These are phyloP conservation scores for Steatocranus sp. DNA, from an alignment of 2,797 vertebrate genomes.

Conservation along the genomic window DNA sequence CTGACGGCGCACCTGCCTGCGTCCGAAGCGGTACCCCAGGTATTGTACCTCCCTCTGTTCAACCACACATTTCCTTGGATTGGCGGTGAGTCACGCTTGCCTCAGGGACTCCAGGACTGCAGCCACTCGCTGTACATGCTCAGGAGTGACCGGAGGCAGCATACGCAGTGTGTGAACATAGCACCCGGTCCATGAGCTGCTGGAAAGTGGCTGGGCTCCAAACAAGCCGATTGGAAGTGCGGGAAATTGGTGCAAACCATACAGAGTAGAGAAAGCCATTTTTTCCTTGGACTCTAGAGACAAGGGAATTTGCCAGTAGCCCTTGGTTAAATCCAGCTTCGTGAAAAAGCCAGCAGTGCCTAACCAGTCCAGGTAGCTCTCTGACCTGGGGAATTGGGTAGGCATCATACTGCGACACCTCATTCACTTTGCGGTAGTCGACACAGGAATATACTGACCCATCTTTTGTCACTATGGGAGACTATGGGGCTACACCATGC, in stretches of 20 bases:
- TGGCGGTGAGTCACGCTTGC: background rate
- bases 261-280: background rate
- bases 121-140: rapidly evolving
- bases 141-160: background rate
- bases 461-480: background rate
- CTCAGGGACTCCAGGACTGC: background rate
- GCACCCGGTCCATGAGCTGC: background rate
- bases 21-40: background rate
- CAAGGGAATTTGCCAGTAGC: background rate
- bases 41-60: background rate
- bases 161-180: background rate
- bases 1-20: rapidly evolving
- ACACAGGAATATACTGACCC: background rate
- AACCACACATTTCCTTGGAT: background rate
- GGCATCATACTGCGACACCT: background rate
- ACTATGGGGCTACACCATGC: background rate
- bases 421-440: background rate
- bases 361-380: background rate
- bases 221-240: background rate
- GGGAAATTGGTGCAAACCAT: background rate
- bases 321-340: background rate
- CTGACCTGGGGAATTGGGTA: background rate
- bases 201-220: background rate
- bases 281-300: background rate
- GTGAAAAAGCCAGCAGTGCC: background rate